These are phyloP conservation scores for Fulmarus glacialis DNA, from an alignment of 2,113 vertebrate species.

Conservation along the genomic window DNA sequence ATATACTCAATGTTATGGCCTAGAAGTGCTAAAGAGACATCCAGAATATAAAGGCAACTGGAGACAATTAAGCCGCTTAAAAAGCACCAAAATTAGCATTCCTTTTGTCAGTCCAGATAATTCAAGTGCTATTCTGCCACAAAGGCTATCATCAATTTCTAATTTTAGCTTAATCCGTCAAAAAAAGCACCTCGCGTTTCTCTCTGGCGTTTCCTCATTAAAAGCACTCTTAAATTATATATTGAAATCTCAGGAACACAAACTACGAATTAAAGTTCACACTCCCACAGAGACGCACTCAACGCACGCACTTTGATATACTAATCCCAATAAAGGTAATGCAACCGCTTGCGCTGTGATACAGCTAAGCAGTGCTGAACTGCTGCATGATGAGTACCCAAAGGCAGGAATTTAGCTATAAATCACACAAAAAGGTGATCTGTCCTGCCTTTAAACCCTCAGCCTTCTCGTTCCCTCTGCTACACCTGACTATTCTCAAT, in stretches of 20 bases:
- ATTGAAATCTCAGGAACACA: background rate
- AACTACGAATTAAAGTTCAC: background rate
- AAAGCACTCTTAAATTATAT: background rate
- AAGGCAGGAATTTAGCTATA: background rate
- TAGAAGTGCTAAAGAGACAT: background rate
- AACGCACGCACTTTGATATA: accelerated
- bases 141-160: constrained; percentile 36
- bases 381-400: background rate
- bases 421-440: background rate
- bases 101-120: constrained; percentile 23
- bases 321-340: background rate
- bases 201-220: background rate
- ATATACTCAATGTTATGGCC: background rate
- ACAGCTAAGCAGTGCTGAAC: background rate
- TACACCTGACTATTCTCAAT: background rate
- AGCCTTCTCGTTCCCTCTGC: background rate
- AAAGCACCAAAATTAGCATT: constrained; percentile 55
- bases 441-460: background rate
- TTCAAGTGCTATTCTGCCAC: constrained; percentile 28
- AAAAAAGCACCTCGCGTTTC: background rate
- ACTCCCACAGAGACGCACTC: background rate
- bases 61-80: constrained; percentile 37
- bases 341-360: too few relatives aligned
- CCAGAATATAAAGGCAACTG: constrained; percentile 30
- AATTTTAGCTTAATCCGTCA: constrained; percentile 30